Base-by-base conservation (phyloP, 2,797 vertebrate genomes). In the Squalus acanthias region DNA sequence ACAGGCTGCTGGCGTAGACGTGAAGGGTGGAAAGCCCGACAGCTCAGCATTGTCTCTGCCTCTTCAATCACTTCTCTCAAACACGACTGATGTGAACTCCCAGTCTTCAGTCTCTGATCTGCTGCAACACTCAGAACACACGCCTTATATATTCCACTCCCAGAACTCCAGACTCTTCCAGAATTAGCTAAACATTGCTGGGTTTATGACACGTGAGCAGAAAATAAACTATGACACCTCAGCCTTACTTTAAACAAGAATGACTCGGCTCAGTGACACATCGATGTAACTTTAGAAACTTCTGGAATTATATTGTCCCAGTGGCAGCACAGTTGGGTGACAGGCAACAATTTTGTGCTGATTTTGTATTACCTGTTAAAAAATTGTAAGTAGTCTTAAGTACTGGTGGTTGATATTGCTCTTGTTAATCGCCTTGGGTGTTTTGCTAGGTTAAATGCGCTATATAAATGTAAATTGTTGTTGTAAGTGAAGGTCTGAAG, bases 1-100 rank as follows among this genome's bases (percentile, higher is more conserved):
- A 97, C 96, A 0, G 97, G 97, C 96, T 97, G 97, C 96, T 97
- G 96, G 0, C 87, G 96, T 9, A 26, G 53, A 26, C 88, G 53
- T 26, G 22, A 91, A 33, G 88, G 7, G 22, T 26, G 57, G 22
- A 39, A 63, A 63, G 88, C 20, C 53, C 88, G 53, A 33, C 88
- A 60, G 22, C 88, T 91, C 26, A 91, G 57, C 88, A 91, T 91
- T 24, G 53, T 63, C 20, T 57, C 88, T 15, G 79, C 79, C 12
- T 82, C 79, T 82, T 46, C 29, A 3, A 74, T 33, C 29, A 22
- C 20, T 67, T 67, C 65, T 24, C 91, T 69, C 15, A 93, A 93
- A 26, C 17, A 6, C n/a, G 63, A 67, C 33, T 93, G n/a, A 39
- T 46, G 65, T 93, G 65, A 93, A 26, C 63, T 67, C 22, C n/a